Percentiles rank a stretch among this genome's conserved stretches.
Conservation (phyloP, 2,113 vertebrate genomes). For the Serilophus lunatus region DNA sequence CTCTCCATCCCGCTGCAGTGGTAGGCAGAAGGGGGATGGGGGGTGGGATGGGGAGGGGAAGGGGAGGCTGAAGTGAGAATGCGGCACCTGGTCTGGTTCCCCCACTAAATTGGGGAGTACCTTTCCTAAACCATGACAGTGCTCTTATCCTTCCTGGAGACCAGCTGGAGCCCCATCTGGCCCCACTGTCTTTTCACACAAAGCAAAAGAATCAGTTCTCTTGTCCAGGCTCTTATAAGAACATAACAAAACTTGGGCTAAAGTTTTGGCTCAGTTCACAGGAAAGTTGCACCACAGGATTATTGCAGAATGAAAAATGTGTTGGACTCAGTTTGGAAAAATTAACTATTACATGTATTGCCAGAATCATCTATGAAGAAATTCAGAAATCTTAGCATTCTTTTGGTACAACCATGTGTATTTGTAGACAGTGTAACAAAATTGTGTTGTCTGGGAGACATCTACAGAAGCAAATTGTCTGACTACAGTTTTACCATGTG, state of each 20-base stretch:
- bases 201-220: background rate
- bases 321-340: background rate
- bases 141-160: background rate
- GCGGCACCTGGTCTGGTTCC: too few relatives aligned
- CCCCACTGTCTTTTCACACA: background rate
- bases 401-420: background rate
- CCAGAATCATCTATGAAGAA: background rate
- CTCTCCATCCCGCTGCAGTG: background rate
- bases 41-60: too few relatives aligned
- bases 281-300: background rate
- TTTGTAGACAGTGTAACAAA: background rate
- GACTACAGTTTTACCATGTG: background rate
- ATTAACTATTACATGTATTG: background rate
- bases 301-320: background rate
- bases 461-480: background rate
- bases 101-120: background rate
- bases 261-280: background rate
- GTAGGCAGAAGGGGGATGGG: too few relatives aligned
- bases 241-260: background rate
- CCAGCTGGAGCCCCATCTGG: accelerated
- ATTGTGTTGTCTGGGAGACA: background rate
- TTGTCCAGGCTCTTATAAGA: background rate
- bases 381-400: background rate
- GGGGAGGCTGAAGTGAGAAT: too few relatives aligned
- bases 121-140: background rate